These are phyloP conservation scores for Drosophila bipectinata DNA, from an alignment of 1,140 invertebrate species.

Conservation along the genomic window DNA sequence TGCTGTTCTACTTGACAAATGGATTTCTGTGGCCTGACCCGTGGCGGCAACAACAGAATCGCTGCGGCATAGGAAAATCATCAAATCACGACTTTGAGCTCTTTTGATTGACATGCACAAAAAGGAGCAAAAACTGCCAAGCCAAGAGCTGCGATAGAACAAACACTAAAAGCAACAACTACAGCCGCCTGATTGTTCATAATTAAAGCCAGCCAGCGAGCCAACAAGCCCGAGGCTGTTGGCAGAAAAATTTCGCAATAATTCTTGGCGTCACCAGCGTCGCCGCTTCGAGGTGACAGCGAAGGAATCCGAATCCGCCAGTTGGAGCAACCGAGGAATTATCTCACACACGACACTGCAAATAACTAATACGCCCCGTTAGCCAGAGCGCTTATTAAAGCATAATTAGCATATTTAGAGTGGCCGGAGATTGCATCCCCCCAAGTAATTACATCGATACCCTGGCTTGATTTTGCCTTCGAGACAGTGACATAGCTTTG, in stretches of 20 bases:
- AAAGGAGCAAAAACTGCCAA: slow-evolving; percentile 43
- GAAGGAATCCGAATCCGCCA: slow-evolving; percentile 47
- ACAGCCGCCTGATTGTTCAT: slow-evolving; percentile 68
- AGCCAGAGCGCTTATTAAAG: slow-evolving; percentile 73
- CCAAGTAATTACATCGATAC: slow-evolving; percentile 30
- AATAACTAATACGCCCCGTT: slow-evolving; percentile 32
- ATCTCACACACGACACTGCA: slow-evolving; percentile 40
- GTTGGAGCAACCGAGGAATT: slow-evolving; percentile 60
- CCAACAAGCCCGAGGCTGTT: slow-evolving; percentile 45
- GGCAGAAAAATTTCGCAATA: slow-evolving; percentile 67
- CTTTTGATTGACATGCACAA: slow-evolving; percentile 77
- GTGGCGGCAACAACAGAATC: slow-evolving; percentile 25
- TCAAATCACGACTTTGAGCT: slow-evolving; percentile 77
- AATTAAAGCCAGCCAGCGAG: slow-evolving; percentile 63
- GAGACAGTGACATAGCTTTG: slow-evolving; percentile 27
- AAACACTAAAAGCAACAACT: slow-evolving; percentile 39
- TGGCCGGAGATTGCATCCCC: slow-evolving; percentile 56
- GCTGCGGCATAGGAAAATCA: slow-evolving; percentile 64
- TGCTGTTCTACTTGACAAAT: slow-evolving; percentile 71
- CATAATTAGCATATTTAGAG: slow-evolving; percentile 81
- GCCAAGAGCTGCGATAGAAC: slow-evolving; percentile 8
- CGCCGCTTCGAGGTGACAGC: slow-evolving; percentile 48
- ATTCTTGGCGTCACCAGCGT: slow-evolving; percentile 55
- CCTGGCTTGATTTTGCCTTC: slow-evolving; percentile 14
- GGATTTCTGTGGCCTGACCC: slow-evolving; percentile 54